Evolutionary conservation across 2,113 vertebrate species (phyloP), one percentile per base, ranked within the genome.

Genomic region (Maccullochella peelii): DNA sequence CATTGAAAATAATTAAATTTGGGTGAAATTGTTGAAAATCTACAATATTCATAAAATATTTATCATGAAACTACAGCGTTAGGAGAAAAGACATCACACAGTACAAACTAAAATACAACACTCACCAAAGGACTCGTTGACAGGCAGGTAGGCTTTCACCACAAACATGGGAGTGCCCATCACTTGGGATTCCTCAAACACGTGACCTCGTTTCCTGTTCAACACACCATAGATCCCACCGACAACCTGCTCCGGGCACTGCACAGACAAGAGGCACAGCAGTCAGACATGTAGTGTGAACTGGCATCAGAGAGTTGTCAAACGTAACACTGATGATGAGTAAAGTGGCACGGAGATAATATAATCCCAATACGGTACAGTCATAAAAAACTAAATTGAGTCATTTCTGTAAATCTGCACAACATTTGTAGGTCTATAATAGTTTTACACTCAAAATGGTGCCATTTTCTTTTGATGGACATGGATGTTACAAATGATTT

Each of bases 61-160:
- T 25, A 40, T 49, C 16, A 25, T 38, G 8, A 23, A 61, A 47
- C 25, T 59, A 59, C 52, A 27, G 33, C 6, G 14, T 15, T 5
- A 47, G 44, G 30, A 21, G 57, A 3, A 33, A 15, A 27, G 16
- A n/a, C 30, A 8, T 71, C 8, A 9, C 5, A 18, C 23, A 49
- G 52, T 18, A 75, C 27, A 58, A 23, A 66, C 23, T 61, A 44
- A 79, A 68, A 27, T 5, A 61, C 21, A 50, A 10, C 33, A 85
- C 97, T 96, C 85, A 99, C 97, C 97, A 0, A 99, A 99, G 27
- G 97, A 99, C 86, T 99, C 97, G 0, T 97, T 99, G 91, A 99
- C 97, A 0, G 97, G 98, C 84, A 99, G 89, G 80, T 95, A 98
- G 2, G 97, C 98, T 94, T 98, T 99, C 66, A 98, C 97, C 30